phyloP scores from a whole-genome alignment of 53 echinoderm and acorn worm genomes.

The Hippasteria phrygiana region DNA sequence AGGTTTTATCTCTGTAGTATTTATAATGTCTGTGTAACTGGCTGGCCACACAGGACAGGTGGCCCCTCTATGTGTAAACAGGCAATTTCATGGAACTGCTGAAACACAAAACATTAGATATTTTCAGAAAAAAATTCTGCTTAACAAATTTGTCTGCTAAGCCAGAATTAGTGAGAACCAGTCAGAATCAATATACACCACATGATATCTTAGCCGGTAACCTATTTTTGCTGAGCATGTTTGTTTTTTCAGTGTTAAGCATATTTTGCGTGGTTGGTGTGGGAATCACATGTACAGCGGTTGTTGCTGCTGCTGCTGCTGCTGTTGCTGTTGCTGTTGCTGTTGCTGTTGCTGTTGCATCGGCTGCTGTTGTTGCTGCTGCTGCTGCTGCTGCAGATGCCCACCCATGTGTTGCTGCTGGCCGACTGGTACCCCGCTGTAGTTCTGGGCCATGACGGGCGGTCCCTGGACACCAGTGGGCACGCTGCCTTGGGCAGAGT shows the following conservation, averaged over 20 bases:
- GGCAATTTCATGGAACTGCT: too few relatives aligned
- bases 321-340: slow-evolving; percentile 20
- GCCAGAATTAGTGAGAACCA: background rate
- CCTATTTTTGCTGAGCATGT: background rate
- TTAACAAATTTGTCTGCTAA: background rate
- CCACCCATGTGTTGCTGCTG: slow-evolving; percentile 18
- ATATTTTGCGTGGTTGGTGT: background rate
- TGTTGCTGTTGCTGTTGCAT: slow-evolving; percentile 9
- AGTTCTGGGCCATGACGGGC: slow-evolving; percentile 37
- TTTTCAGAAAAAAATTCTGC: background rate
- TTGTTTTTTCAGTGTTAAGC: background rate
- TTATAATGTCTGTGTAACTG: too few relatives aligned
- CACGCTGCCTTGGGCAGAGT: slow-evolving; percentile 57
- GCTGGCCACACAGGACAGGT: too few relatives aligned
- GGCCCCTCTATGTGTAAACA: too few relatives aligned
- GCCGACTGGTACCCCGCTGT: slow-evolving; percentile 41
- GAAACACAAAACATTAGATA: too few relatives aligned
- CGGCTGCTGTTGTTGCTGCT: slow-evolving; percentile 1
- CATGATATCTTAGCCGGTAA: background rate
- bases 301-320: slow-evolving; percentile 32
- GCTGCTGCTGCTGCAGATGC: slow-evolving; percentile 26
- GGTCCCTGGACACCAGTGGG: slow-evolving; percentile 59
- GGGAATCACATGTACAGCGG: slow-evolving; percentile 29
- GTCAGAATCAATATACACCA: background rate
- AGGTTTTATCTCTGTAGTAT: too few relatives aligned